Evolutionary conservation across 2,888 invertebrate species (phyloP).

Genomic region (Tolmerus cingulatus): DNA sequence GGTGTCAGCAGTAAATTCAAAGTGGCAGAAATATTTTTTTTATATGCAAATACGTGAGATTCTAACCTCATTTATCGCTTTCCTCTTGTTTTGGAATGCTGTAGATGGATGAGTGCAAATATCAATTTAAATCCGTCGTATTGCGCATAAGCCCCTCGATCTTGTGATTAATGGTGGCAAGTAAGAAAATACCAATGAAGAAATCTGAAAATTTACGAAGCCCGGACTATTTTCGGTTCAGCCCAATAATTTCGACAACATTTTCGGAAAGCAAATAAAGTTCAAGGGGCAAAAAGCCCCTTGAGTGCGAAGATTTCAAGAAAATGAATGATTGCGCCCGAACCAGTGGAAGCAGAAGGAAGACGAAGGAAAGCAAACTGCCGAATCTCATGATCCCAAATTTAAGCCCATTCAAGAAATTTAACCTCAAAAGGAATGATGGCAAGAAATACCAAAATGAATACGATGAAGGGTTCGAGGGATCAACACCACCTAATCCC

Average conservation of each 20-base stretch:
- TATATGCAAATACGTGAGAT: background rate
- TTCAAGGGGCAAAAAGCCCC: background rate
- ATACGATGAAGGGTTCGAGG: constrained; percentile 24
- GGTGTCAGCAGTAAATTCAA: background rate
- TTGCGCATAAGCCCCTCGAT: background rate
- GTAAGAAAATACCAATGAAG: background rate
- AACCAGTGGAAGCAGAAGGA: background rate
- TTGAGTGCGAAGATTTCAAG: constrained; percentile 20
- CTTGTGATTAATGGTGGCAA: background rate
- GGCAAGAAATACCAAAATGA: constrained; percentile 15
- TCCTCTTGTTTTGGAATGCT: background rate
- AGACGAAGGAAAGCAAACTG: background rate
- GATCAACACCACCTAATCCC: constrained; percentile 25
- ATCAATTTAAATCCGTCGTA: background rate
- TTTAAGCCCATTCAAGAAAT: constrained; percentile 29
- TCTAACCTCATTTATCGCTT: background rate
- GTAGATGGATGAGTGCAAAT: background rate
- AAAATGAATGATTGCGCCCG: constrained; percentile 15
- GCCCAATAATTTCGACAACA: background rate
- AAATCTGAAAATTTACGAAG: background rate
- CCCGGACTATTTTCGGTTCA: background rate
- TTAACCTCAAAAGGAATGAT: constrained; percentile 32
- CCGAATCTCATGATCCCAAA: constrained; percentile 27
- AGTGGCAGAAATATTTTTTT: background rate
- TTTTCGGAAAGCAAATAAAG: background rate